phyloP scores from a whole-genome alignment of 2,797 vertebrate species.

The Rhabdomys pumilio region DNA sequence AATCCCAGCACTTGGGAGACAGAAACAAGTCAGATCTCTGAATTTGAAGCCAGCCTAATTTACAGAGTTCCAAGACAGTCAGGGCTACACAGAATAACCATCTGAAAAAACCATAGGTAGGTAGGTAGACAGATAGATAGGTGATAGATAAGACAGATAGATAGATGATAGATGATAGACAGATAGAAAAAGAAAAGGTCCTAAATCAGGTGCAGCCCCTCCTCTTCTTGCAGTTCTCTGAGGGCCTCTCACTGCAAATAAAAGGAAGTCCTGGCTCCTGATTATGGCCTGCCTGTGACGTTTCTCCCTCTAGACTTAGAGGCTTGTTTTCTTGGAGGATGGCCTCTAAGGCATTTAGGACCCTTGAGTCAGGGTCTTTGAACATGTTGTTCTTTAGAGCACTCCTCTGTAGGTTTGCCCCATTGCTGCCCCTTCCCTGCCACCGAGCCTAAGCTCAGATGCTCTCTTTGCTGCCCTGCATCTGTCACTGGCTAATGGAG shows the following conservation, averaged over 20 bases:
- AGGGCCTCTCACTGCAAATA: not conserved
- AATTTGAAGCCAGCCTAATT: not conserved
- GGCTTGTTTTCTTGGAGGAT: not conserved
- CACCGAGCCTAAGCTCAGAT: not conserved
- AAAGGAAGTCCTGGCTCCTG: not conserved
- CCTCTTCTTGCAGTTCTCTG: not conserved
- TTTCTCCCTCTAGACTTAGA: not conserved
- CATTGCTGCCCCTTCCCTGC: not conserved
- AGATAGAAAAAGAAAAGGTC: not conserved
- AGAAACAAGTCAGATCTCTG: not conserved
- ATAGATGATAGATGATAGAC: not conserved
- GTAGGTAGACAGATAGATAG: not conserved
- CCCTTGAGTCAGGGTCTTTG: not conserved
- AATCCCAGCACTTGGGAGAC: not conserved
- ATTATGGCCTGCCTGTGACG: not conserved
- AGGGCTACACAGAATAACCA: not conserved
- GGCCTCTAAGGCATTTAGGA: not conserved
- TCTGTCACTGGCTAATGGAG: too few relatives aligned
- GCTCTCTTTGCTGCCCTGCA: not conserved
- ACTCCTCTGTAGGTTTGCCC: not conserved
- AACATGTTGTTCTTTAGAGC: not conserved
- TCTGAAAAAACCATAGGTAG: too few relatives aligned
- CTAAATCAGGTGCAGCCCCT: not conserved
- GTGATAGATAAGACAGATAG: too few relatives aligned
- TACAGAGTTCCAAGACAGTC: not conserved